phyloP scores from a whole-genome alignment of 64 coral and sea anemone genomes.

The Actinia tenebrosa region DNA sequence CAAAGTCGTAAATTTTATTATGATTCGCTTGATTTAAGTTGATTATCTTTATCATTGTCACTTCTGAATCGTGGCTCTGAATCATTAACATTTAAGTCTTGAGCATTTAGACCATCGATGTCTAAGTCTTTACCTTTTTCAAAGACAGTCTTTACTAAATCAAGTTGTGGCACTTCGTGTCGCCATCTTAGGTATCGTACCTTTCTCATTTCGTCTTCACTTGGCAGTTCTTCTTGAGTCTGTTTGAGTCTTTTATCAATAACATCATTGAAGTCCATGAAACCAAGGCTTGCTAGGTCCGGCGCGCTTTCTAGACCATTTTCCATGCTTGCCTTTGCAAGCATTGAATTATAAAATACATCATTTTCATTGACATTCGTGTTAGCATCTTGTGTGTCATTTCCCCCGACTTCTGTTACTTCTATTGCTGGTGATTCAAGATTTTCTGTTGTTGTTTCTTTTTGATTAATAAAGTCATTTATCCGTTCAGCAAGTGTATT shows the following conservation, averaged over 20 bases:
- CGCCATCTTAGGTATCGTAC: slow-evolving; percentile 67
- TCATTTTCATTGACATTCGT: slow-evolving; percentile 10
- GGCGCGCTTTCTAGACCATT: slow-evolving; percentile 36
- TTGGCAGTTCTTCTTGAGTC: slow-evolving; percentile 55
- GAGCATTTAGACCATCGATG: not conserved
- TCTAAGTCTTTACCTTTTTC: not conserved
- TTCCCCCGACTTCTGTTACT: not conserved
- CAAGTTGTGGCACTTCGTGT: slow-evolving; percentile 19
- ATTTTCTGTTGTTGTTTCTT: slow-evolving; percentile 10
- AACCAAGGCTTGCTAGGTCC: slow-evolving; percentile 68
- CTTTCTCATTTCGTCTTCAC: slow-evolving; percentile 74
- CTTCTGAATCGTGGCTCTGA: not conserved
- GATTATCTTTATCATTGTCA: not conserved
- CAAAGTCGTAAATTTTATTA: not conserved
- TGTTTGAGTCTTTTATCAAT: slow-evolving; percentile 68
- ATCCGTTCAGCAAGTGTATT: slow-evolving; percentile 42
- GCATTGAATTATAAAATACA: slow-evolving; percentile 65
- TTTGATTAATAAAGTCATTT: slow-evolving; percentile 52
- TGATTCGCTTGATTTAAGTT: not conserved
- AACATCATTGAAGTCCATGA: slow-evolving; percentile 92
- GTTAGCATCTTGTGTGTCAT: not conserved
- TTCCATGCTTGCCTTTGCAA: slow-evolving; percentile 50
- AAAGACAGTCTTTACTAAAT: slow-evolving; percentile 23
- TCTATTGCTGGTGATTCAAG: not conserved
- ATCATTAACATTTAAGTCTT: not conserved